Evolutionary conservation across 2,797 vertebrate genomes (phyloP), one percentile per base, ranked within the genome.

Genomic region (Alauda arvensis): DNA sequence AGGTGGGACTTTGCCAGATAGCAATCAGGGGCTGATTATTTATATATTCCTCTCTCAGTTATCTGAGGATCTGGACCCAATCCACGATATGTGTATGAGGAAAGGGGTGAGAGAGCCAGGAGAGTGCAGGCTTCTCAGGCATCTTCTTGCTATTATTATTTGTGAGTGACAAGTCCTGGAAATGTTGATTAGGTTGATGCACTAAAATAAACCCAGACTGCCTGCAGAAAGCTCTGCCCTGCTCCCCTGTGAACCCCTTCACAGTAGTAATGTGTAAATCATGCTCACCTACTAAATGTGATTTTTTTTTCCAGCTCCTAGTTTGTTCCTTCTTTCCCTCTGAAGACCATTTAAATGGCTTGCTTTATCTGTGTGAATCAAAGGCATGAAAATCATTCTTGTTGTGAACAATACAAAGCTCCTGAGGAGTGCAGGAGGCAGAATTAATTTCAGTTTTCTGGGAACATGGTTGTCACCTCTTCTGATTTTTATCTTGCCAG

Each of bases 361-460:
- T 78, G 18, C 52, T 85, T 62, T 76, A 83, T 83, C 70, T 69
- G 24, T n/a, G 29, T 67, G 74, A 85, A 39, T 85, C 63, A 81
- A 85, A 77, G 63, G 28, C 57, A 51, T 67, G 77, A 69, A 76
- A 74, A 49, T 63, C 1, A 13, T 78, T 78, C 53, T 69, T 76
- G 33, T 34, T 72, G 18, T 72, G 71, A 90, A 37, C 78, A 90
- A 76, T 63, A 42, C 15, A 51, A 83, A 77, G 28, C 61, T 89
- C 1, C 4, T 57, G 53, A 67, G 28, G 51, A 87, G 67, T 45
- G 23, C 45, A 57, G 51, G n/a, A 76, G 46, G 43, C 45, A 70
- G 80, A 93, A 55, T 31, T 28, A n/a, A 55, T 84, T 93, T 91
- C 18, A 56, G 20, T 34, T 79, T 83, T 85, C 71, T 82, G 68